A percentile compares a stretch with the other conserved stretches of the same genome.
phyloP scores from a whole-genome alignment of 2,797 vertebrate species.

The Chloroceryle inda region DNA sequence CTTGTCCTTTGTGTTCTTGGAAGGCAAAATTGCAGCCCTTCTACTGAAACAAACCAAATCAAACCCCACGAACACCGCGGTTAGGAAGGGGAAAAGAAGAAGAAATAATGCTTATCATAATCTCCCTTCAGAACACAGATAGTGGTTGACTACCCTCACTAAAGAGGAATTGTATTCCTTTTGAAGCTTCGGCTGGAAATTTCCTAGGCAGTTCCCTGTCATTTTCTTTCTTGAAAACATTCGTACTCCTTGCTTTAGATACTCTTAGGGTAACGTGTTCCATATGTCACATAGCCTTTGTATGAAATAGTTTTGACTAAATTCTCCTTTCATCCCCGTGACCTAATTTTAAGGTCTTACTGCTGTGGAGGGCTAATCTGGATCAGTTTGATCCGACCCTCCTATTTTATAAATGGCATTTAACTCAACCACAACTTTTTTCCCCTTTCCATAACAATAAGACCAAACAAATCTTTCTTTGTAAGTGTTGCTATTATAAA shows the following conservation, averaged over 20 bases:
- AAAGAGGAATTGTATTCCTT: background rate
- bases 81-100: background rate
- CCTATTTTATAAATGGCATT: background rate
- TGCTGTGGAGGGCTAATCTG: background rate
- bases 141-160: background rate
- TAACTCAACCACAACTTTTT: background rate
- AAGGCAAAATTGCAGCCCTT: background rate
- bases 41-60: background rate
- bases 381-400: background rate
- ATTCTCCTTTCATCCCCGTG: conserved; percentile 33
- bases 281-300: conserved; percentile 73
- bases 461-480: background rate
- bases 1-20: background rate
- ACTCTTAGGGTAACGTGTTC: conserved; percentile 74
- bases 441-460: background rate
- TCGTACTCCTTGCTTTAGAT: conserved; percentile 28
- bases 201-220: background rate
- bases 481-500: conserved; percentile 60
- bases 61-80: background rate
- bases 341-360: conserved; percentile 46
- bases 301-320: conserved; percentile 13
- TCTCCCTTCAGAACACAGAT: background rate
- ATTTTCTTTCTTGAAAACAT: conserved; percentile 43
- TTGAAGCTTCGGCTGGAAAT: conserved; percentile 37
- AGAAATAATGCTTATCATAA: background rate